These are phyloP conservation scores for Scrobipalpa costella DNA, from an alignment of 2,888 invertebrate genomes.

Conservation along the genomic window DNA sequence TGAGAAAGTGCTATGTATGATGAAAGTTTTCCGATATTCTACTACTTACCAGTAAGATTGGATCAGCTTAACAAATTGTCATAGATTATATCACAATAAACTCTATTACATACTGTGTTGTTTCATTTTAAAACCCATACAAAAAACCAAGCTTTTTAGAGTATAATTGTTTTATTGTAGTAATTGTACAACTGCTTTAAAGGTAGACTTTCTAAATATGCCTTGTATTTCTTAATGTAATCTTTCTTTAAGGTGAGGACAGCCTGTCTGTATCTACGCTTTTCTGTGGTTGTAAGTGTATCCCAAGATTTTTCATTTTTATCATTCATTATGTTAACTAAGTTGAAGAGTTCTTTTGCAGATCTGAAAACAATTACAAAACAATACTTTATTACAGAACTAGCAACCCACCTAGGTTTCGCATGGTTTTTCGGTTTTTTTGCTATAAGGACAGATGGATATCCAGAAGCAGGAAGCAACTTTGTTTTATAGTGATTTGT, in stretches of 20 bases:
- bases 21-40: not conserved
- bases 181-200: constrained; percentile 54
- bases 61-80: not conserved
- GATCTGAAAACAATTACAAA: constrained; percentile 44
- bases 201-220: constrained; percentile 61
- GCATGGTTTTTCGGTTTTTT: no score
- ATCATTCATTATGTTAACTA: constrained; percentile 43
- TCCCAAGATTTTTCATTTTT: constrained; percentile 43
- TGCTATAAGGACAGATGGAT: no score
- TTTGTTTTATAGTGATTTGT: no score
- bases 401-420: no score
- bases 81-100: not conserved
- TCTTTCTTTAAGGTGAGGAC: constrained; percentile 54
- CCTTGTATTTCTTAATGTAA: constrained; percentile 59
- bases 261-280: constrained; percentile 51
- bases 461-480: no score
- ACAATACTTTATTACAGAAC: no score
- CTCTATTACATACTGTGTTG: not conserved
- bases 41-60: not conserved
- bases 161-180: constrained; percentile 46
- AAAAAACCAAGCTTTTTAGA: not conserved
- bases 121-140: not conserved
- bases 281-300: constrained; percentile 46
- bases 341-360: constrained; percentile 56
- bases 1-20: not conserved